Evolutionary conservation across 2,888 invertebrate genomes (phyloP).

Genomic region (Pseudococcus jackbeardsleyi): DNA sequence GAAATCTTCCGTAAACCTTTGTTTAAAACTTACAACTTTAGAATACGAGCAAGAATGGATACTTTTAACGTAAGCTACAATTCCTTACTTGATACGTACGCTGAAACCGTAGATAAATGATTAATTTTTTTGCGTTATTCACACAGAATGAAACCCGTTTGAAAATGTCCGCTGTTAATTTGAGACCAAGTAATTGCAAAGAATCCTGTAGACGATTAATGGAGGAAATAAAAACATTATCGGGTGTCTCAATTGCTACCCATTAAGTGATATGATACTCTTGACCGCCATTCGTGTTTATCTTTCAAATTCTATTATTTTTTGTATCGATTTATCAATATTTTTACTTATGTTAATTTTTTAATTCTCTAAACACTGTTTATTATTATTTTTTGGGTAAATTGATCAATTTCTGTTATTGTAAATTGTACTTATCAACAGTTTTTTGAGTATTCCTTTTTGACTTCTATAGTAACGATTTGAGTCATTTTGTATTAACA

Average conservation of each 20-base stretch:
- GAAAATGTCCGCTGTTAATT: slow-evolving; percentile 80
- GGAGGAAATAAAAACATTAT: slow-evolving; percentile 73
- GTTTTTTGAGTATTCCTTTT: too few relatives aligned
- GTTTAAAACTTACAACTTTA: slow-evolving; percentile 86
- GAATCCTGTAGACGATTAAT: slow-evolving; percentile 82
- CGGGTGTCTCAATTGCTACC: slow-evolving; percentile 51
- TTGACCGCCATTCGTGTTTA: not conserved
- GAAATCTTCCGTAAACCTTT: slow-evolving; percentile 80
- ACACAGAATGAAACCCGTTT: slow-evolving; percentile 80
- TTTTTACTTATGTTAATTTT: too few relatives aligned
- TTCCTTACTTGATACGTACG: not conserved
- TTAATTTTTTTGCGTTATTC: slow-evolving; percentile 57
- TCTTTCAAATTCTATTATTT: not conserved
- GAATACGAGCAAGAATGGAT: slow-evolving; percentile 90
- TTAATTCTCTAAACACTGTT: too few relatives aligned
- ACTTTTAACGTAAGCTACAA: slow-evolving; percentile 83
- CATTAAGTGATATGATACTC: not conserved
- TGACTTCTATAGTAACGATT: too few relatives aligned
- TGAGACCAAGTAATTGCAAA: slow-evolving; percentile 81
- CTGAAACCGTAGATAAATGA: not conserved
- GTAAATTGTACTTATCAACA: too few relatives aligned
- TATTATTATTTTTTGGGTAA: too few relatives aligned
- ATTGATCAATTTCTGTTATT: too few relatives aligned
- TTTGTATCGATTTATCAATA: not conserved
- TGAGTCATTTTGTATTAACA: too few relatives aligned